Evolutionary conservation across 2,113 vertebrate genomes (phyloP).

Genomic region (Muntiacus reevesi): DNA sequence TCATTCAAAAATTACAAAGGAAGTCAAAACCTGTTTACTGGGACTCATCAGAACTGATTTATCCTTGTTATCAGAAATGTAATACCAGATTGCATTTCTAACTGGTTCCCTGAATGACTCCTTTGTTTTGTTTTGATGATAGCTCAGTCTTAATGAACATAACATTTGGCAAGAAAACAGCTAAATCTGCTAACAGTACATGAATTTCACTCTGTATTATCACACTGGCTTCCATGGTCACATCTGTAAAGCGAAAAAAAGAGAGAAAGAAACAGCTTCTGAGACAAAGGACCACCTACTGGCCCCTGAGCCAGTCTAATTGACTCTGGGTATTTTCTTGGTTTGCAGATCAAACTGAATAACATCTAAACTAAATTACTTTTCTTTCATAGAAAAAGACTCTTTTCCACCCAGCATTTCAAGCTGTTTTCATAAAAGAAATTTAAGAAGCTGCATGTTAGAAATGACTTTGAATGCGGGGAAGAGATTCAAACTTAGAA

Average conservation of each 20-base stretch:
- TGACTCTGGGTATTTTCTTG: background rate
- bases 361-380: background rate
- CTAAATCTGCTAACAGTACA: background rate
- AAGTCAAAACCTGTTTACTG: slow-evolving; percentile 58
- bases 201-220: background rate
- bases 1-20: slow-evolving; percentile 61
- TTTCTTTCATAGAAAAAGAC: background rate
- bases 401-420: slow-evolving; percentile 6
- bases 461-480: background rate
- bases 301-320: background rate
- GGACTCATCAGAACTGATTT: slow-evolving; percentile 31
- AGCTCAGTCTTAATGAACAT: slow-evolving; percentile 29
- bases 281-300: background rate
- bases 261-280: background rate
- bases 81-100: background rate
- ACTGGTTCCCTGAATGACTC: background rate
- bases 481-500: slow-evolving; percentile 3
- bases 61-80: slow-evolving; percentile 34
- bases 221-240: background rate
- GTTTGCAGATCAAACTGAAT: background rate
- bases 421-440: slow-evolving; percentile 9
- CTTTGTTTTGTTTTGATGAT: slow-evolving; percentile 15
- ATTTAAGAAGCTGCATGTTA: background rate
- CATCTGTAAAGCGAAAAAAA: background rate
- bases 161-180: background rate